Conservation (phyloP, 2,113 vertebrate species). For the Recurvirostra avosetta region DNA sequence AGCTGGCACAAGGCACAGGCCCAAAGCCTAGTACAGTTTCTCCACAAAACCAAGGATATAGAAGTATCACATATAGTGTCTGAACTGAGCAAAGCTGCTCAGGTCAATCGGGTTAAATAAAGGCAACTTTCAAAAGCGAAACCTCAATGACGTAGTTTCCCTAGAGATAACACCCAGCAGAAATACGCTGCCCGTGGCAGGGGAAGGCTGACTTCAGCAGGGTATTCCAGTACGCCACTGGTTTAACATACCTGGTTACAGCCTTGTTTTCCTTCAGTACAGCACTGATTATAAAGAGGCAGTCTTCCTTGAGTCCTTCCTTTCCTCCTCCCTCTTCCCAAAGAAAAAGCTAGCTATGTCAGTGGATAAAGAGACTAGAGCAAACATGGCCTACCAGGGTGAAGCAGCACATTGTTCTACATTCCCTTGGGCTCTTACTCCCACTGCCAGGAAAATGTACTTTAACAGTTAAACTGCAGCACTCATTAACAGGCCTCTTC, state of each 20-base stretch:
- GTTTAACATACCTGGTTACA: background rate
- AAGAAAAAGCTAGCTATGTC: background rate
- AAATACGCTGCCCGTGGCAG: background rate
- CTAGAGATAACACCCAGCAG: background rate
- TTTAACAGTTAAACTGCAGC: background rate
- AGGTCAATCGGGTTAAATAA: background rate
- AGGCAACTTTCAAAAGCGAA: background rate
- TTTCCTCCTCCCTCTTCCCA: background rate
- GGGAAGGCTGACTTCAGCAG: background rate
- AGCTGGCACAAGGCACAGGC: rapidly evolving
- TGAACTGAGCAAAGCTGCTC: background rate
- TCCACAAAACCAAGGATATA: background rate
- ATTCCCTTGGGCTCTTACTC: background rate
- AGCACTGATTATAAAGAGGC: background rate
- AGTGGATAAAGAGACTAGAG: background rate
- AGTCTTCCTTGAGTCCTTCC: background rate
- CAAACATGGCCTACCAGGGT: background rate
- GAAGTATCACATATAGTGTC: background rate
- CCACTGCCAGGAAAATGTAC: background rate
- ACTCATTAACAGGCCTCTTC: background rate
- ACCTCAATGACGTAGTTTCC: background rate
- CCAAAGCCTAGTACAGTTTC: background rate
- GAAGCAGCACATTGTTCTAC: background rate
- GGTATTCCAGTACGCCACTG: background rate
- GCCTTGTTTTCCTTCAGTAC: background rate